A percentile compares a stretch with the other conserved stretches of the same genome.
phyloP scores from a whole-genome alignment of 2,888 invertebrate species.

The Rhamnusium bicolor region DNA sequence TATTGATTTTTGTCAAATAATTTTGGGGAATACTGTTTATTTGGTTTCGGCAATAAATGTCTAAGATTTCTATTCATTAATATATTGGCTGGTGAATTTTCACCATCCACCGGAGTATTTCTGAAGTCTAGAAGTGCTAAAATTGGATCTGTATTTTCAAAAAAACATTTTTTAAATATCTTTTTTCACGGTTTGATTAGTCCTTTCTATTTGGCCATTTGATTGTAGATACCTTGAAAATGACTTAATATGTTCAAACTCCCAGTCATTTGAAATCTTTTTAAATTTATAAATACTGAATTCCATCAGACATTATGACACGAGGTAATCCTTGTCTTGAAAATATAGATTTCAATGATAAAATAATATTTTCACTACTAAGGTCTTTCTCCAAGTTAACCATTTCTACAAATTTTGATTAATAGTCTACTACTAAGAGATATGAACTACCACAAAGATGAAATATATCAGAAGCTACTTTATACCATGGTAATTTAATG shows the following conservation, averaged over 20 bases:
- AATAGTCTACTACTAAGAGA: conserved; percentile 34
- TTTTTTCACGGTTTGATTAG: conserved; percentile 1
- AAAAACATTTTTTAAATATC: not conserved
- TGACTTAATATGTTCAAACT: too few species aligned
- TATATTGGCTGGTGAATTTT: conserved; percentile 48
- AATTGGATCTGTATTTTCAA: not conserved
- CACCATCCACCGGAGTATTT: conserved; percentile 11
- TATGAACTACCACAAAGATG: conserved; percentile 20
- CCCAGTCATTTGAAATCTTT: too few species aligned
- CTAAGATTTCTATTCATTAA: conserved; percentile 50
- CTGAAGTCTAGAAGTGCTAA: not conserved
- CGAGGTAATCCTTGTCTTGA: conserved; percentile 48
- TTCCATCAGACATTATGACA: conserved; percentile 42
- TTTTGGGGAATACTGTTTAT: conserved; percentile 10
- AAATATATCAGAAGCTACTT: conserved; percentile 40
- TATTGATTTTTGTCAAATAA: conserved; percentile 6
- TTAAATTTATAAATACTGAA: conserved; percentile 7
- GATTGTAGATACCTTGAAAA: conserved; percentile 40
- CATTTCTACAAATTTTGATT: conserved; percentile 41
- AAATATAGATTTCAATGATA: conserved; percentile 28
- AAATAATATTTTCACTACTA: conserved; percentile 21
- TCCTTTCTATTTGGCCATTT: conserved; percentile 41
- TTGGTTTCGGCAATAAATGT: conserved; percentile 21
- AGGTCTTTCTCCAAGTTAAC: conserved; percentile 19
- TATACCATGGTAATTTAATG: conserved; percentile 27